These are phyloP conservation scores for Sebastes wilsoni DNA, from an alignment of 2,797 vertebrate species.

Conservation along the genomic window DNA sequence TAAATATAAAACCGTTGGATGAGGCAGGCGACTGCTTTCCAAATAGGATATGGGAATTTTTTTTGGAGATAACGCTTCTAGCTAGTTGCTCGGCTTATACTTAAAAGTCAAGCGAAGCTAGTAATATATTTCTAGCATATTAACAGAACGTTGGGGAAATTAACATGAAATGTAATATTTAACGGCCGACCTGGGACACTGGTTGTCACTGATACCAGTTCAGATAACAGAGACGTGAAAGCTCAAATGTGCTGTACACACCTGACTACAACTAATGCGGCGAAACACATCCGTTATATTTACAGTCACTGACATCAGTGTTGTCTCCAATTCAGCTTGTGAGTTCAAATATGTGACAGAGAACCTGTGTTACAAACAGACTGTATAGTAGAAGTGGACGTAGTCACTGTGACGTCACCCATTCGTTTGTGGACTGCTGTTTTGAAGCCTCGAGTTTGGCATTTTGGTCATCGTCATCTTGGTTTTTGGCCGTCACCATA, in stretches of 20 bases:
- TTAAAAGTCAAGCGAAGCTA: constrained; percentile 23
- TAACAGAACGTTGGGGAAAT: constrained; percentile 15
- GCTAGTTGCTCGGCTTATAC: constrained; percentile 5
- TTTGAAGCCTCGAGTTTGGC: rapidly evolving
- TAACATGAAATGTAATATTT: neutral
- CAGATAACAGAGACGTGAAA: neutral
- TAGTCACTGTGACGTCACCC: too few relatives aligned
- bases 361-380: neutral
- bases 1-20: constrained; percentile 49
- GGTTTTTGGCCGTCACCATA: too few relatives aligned
- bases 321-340: neutral
- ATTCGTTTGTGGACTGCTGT: rapidly evolving
- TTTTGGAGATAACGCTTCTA: constrained; percentile 17
- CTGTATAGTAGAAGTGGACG: too few relatives aligned
- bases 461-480: too few relatives aligned
- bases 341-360: neutral
- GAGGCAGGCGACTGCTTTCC: constrained; percentile 30
- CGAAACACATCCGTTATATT: neutral
- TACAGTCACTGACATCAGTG: neutral
- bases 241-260: neutral
- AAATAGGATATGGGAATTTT: constrained; percentile 24
- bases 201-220: neutral
- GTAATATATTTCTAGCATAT: neutral
- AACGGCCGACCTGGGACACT: neutral
- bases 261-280: neutral